Evolutionary conservation across 2,797 vertebrate species (phyloP).

Genomic region (Gobionotothen gibberifrons): DNA sequence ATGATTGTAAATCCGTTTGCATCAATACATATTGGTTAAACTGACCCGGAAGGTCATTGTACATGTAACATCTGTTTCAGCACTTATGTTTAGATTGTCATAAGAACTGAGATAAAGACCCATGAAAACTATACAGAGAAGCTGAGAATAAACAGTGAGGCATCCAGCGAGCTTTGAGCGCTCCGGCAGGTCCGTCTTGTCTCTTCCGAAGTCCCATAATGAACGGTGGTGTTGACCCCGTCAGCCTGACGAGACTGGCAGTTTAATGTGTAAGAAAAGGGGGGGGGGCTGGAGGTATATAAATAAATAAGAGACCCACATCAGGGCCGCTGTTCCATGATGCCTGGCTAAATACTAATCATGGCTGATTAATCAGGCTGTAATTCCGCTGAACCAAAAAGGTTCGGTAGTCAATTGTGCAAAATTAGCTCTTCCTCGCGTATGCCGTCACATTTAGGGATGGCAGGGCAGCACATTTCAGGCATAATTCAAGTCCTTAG

Average conservation of each 20-base stretch:
- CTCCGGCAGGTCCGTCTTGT: constrained; percentile 55
- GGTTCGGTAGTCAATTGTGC: constrained; percentile 87
- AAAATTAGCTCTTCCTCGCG: constrained; percentile 86
- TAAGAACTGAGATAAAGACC: constrained; percentile 2
- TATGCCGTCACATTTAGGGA: constrained; percentile 81
- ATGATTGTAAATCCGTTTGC: constrained; percentile 6
- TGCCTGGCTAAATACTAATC: constrained; percentile 88
- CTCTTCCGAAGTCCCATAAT: constrained; percentile 84
- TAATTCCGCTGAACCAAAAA: constrained; percentile 90
- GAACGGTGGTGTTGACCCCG: constrained; percentile 88
- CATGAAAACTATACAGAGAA: constrained; percentile 10
- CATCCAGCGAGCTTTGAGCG: constrained; percentile 77
- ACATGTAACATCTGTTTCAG: constrained; percentile 2
- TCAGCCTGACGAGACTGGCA: constrained; percentile 87
- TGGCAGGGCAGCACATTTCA: constrained; percentile 68
- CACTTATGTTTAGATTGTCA: constrained; percentile 15
- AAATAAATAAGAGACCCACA: constrained; percentile 78
- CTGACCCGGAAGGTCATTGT: background rate
- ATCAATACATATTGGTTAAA: too few species aligned
- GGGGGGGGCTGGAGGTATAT: constrained; percentile 53
- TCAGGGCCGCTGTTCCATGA: constrained; percentile 73
- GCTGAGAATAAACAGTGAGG: constrained; percentile 41
- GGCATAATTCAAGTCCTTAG: constrained; percentile 47
- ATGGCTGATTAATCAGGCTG: constrained; percentile 89
- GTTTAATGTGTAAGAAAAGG: constrained; percentile 83